These are phyloP conservation scores for Philhelius pedissequus DNA, from an alignment of 2,888 invertebrate species.

Conservation along the genomic window DNA sequence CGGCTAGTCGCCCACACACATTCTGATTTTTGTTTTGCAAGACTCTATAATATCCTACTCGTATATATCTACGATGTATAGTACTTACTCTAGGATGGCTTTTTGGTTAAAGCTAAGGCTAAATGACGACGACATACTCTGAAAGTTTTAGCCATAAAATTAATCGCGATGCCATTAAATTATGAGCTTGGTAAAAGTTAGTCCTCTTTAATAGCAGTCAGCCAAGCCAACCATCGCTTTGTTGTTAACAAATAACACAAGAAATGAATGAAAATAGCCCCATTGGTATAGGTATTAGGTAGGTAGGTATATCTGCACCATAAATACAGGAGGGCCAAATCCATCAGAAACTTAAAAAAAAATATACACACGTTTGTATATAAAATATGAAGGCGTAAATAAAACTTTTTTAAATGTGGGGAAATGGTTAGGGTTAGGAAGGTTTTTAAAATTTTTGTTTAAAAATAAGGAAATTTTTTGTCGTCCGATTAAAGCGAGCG, in stretches of 20 bases:
- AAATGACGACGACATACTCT: constrained; percentile 61
- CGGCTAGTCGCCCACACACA: neutral
- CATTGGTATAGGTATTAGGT: neutral
- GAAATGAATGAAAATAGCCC: constrained; percentile 35
- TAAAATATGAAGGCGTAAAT: too few species aligned
- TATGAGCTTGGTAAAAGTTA: constrained; percentile 63
- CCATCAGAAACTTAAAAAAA: too few species aligned
- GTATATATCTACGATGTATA: neutral
- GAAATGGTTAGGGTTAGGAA: too few species aligned
- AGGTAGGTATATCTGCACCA: too few species aligned
- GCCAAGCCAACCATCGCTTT: neutral
- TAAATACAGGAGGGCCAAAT: too few species aligned
- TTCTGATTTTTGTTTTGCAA: neutral
- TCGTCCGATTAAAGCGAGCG: too few species aligned
- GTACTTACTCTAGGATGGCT: neutral
- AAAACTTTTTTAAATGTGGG: too few species aligned
- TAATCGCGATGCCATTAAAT: constrained; percentile 64
- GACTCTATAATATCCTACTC: too few species aligned
- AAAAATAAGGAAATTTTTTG: too few species aligned
- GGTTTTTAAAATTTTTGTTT: too few species aligned
- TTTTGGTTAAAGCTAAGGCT: constrained; percentile 29
- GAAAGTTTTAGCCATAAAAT: constrained; percentile 63
- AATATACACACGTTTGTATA: too few species aligned
- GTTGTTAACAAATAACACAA: constrained; percentile 35
- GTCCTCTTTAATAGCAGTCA: constrained; percentile 26